phyloP scores from a whole-genome alignment of 2,113 vertebrate species.

The Centrocercus urophasianus region DNA sequence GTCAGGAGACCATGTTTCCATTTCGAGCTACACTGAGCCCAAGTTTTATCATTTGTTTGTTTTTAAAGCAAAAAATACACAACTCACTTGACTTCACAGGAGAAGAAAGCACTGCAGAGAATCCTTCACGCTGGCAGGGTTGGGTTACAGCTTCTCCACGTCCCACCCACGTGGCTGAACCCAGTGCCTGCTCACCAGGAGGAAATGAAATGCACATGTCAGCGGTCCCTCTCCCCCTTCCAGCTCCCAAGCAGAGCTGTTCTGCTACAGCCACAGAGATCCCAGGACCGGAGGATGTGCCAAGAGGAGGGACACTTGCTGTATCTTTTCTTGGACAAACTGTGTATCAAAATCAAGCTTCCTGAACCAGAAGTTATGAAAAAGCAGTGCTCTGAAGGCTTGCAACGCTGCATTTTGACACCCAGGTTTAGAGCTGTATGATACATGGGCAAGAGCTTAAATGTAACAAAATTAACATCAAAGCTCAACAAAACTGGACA shows the following conservation, averaged over 20 bases:
- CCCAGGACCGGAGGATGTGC: background rate
- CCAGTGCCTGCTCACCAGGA: background rate
- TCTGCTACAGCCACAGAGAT: background rate
- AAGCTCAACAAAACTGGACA: background rate
- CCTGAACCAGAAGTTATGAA: background rate
- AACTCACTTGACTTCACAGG: background rate
- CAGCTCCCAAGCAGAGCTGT: background rate
- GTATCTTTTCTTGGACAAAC: background rate
- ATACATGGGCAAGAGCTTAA: background rate
- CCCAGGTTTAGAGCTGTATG: background rate
- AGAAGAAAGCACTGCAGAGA: conserved; percentile 7
- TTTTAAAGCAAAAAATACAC: conserved; percentile 5
- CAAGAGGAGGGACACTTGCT: background rate
- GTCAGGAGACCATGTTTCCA: background rate
- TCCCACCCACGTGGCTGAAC: conserved; percentile 25
- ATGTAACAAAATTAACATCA: background rate
- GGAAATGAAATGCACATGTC: conserved; percentile 37
- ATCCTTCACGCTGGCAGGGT: background rate
- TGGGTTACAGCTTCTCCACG: background rate
- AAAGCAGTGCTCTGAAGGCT: background rate
- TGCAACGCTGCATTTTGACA: background rate
- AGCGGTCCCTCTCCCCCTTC: background rate
- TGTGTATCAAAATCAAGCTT: background rate
- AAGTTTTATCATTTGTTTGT: conserved; percentile 1
- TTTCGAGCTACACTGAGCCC: background rate